A percentile compares a stretch with the other conserved stretches of the same genome.
phyloP scores from a whole-genome alignment of 2,113 vertebrate genomes.

The Rhinolophus sinicus region DNA sequence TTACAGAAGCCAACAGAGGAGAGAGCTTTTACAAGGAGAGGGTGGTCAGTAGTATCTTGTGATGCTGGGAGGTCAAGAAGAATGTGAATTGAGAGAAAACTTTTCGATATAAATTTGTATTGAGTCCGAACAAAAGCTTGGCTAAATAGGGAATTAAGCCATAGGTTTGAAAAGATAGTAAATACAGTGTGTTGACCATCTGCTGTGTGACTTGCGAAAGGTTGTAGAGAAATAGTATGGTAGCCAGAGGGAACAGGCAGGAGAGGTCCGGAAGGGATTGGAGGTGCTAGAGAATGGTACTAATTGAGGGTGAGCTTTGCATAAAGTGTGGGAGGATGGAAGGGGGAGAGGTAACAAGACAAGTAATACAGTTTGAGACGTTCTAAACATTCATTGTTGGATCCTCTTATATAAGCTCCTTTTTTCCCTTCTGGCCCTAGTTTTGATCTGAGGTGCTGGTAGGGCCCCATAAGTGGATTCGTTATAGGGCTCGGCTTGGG shows the following conservation, averaged over 20 bases:
- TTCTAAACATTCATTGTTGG: not conserved
- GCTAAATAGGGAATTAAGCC: not conserved
- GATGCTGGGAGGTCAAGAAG: not conserved
- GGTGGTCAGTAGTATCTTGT: not conserved
- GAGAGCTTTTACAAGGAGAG: not conserved
- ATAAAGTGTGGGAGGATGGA: not conserved
- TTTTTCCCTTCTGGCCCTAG: not conserved
- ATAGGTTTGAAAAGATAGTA: constrained; percentile 7
- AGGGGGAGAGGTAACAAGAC: not conserved
- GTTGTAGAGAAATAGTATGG: not conserved
- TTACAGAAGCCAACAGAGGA: not conserved
- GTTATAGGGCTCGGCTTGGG: not conserved
- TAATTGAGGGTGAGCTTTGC: not conserved
- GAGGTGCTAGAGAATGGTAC: not conserved
- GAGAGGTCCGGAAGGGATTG: not conserved
- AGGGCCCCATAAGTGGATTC: not conserved
- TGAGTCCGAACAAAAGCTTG: not conserved
- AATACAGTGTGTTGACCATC: not conserved
- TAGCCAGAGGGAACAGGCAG: not conserved
- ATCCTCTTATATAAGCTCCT: not conserved
- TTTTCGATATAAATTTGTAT: not conserved
- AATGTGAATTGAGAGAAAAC: not conserved
- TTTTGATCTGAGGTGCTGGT: constrained; percentile 7
- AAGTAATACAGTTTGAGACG: not conserved
- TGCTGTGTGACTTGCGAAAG: not conserved